Percentiles rank a stretch among this genome's conserved stretches.
These are phyloP conservation scores for Entomobrya multifasciata DNA, from an alignment of 2,888 invertebrate genomes.

Conservation along the genomic window DNA sequence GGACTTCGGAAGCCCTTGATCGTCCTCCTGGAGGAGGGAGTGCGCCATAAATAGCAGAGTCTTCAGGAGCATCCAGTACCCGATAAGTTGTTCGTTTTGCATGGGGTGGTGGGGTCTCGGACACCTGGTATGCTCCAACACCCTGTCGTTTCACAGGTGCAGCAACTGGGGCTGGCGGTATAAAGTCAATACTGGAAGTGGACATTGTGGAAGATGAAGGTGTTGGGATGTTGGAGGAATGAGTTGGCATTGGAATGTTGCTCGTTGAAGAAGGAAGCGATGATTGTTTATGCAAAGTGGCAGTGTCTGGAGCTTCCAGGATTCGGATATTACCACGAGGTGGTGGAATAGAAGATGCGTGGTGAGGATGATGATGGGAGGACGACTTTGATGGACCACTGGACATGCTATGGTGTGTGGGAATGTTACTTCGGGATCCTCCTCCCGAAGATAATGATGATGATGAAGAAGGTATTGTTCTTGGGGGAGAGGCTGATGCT, in stretches of 20 bases:
- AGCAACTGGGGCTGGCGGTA: constrained; percentile 76
- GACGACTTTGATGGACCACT: constrained; percentile 50
- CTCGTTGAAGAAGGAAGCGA: constrained; percentile 80
- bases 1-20: constrained; percentile 87
- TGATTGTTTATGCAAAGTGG: constrained; percentile 59
- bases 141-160: constrained; percentile 77
- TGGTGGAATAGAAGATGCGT: constrained; percentile 82
- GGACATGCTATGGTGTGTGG: constrained; percentile 36
- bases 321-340: constrained; percentile 81
- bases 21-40: constrained; percentile 81
- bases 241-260: constrained; percentile 53
- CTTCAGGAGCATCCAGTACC: constrained; percentile 81
- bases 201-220: constrained; percentile 54
- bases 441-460: neutral
- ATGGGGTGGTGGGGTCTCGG: constrained; percentile 77
- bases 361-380: too few relatives aligned
- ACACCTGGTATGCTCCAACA: constrained; percentile 77
- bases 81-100: constrained; percentile 80
- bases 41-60: constrained; percentile 78
- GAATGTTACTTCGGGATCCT: constrained; percentile 44
- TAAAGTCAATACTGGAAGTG: constrained; percentile 71
- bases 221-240: neutral
- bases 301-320: constrained; percentile 83
- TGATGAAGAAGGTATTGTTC: neutral
- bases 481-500: constrained; percentile 44